Percentiles rank a stretch among this genome's conserved stretches.
These are phyloP conservation scores for Atrichornis clamosus DNA, from an alignment of 2,113 vertebrate species.

Conservation along the genomic window DNA sequence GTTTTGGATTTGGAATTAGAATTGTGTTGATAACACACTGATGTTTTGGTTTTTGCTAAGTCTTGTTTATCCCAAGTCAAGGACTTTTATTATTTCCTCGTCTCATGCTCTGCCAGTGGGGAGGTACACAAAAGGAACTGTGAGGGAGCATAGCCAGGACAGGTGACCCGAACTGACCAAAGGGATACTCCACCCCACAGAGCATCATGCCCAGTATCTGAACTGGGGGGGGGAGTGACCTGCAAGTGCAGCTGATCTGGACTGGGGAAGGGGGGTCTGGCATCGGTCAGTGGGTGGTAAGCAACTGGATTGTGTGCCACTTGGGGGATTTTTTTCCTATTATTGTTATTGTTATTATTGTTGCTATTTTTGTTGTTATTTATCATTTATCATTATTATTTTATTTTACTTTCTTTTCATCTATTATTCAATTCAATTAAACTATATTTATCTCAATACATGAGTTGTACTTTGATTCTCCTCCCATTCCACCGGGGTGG, in stretches of 20 bases:
- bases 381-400: not conserved
- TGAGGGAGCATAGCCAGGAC: not conserved
- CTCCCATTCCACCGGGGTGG: not conserved
- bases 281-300: not conserved
- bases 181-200: not conserved
- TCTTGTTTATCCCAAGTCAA: not conserved
- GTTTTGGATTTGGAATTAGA: not conserved
- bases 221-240: not conserved
- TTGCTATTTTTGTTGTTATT: no score
- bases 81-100: not conserved
- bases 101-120: not conserved
- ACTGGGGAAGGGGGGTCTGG: accelerated
- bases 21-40: no score
- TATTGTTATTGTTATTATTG: not conserved
- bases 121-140: not conserved
- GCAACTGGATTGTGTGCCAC: not conserved
- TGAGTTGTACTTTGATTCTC: not conserved
- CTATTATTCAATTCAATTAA: no score
- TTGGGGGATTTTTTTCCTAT: not conserved
- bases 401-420: not conserved
- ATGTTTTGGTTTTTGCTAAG: not conserved
- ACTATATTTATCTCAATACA: not conserved
- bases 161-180: not conserved
- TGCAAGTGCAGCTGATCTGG: accelerated
- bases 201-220: no score